phyloP scores from a whole-genome alignment of 1,140 invertebrate species.

The Pinna nobilis region DNA sequence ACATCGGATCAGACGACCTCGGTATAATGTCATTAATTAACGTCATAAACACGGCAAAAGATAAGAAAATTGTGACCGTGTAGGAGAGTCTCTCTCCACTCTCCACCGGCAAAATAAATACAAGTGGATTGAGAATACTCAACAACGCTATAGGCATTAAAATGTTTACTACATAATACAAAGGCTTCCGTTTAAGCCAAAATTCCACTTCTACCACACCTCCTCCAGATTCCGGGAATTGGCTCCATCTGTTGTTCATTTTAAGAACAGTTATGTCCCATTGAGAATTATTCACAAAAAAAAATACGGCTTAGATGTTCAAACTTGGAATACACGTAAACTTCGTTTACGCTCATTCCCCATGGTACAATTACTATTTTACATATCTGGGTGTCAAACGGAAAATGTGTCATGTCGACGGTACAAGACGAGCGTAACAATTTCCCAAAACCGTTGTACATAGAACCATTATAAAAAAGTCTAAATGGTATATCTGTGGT shows the following conservation, averaged over 20 bases:
- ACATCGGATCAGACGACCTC: no score
- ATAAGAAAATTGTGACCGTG: slow-evolving; percentile 48
- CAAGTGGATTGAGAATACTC: slow-evolving; percentile 37
- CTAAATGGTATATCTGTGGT: no score
- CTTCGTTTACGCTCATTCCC: no score
- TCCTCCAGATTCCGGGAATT: no score
- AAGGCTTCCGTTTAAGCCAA: slow-evolving; percentile 33
- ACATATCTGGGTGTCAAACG: no score
- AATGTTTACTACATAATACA: slow-evolving; percentile 44
- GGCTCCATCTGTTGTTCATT: background rate
- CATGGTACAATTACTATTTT: no score
- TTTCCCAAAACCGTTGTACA: no score
- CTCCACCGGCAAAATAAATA: slow-evolving; percentile 44
- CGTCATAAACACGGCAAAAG: slow-evolving; percentile 50
- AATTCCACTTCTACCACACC: slow-evolving; percentile 45
- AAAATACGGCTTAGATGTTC: background rate
- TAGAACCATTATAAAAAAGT: no score
- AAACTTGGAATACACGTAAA: no score
- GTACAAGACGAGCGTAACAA: no score
- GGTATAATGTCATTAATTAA: no score
- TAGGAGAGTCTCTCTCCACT: slow-evolving; percentile 46
- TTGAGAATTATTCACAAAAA: slow-evolving; percentile 4
- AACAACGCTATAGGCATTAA: slow-evolving; percentile 45
- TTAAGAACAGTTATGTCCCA: background rate
- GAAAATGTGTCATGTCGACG: no score